These are phyloP conservation scores for Plutomurus gul DNA, from an alignment of 1,140 invertebrate species.

Conservation along the genomic window DNA sequence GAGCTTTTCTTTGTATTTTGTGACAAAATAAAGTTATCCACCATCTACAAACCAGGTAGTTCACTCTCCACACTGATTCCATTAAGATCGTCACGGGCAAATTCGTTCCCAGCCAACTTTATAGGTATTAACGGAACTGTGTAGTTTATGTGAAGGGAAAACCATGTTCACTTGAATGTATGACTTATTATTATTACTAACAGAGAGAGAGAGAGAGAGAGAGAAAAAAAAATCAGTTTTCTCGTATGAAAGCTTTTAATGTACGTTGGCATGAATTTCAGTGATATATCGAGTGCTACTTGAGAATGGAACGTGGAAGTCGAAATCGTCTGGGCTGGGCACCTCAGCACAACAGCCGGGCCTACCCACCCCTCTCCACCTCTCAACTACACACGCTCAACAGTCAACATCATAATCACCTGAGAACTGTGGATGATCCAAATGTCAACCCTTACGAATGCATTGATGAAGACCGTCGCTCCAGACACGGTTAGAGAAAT, in stretches of 20 bases:
- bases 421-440: neutral
- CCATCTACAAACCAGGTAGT: too few species aligned
- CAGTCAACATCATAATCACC: neutral
- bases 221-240: neutral
- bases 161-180: too few species aligned
- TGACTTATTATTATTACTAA: too few species aligned
- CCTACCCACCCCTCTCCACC: neutral
- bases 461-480: slow-evolving; percentile 30
- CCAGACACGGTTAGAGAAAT: slow-evolving; percentile 35
- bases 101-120: too few species aligned
- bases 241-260: neutral
- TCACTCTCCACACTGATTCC: too few species aligned
- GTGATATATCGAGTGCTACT: too few species aligned
- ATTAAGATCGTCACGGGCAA: too few species aligned
- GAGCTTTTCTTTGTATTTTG: too few species aligned
- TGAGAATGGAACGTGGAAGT: neutral
- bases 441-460: slow-evolving; percentile 30
- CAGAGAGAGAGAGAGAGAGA: too few species aligned
- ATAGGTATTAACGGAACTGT: too few species aligned
- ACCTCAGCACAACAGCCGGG: neutral
- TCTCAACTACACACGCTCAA: neutral
- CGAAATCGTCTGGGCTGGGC: slow-evolving; percentile 19
- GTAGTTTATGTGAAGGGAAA: too few species aligned
- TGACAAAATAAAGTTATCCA: too few species aligned
- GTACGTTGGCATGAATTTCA: neutral